Evolutionary conservation across 2,113 vertebrate genomes (phyloP), one percentile per base, ranked within the genome.

Genomic region (Solea solea): DNA sequence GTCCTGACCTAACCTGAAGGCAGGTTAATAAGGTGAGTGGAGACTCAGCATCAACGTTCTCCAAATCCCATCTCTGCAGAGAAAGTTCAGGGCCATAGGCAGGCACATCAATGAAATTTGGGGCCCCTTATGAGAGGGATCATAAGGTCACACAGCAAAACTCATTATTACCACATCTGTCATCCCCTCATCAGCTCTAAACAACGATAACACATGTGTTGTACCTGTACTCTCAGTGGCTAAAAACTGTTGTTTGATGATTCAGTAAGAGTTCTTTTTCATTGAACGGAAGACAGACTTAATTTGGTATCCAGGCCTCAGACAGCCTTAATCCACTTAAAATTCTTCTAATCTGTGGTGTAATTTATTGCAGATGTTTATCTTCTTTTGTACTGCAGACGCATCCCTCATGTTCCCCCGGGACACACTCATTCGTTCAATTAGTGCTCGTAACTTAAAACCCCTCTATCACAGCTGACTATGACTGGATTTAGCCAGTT

Each of bases 81-180:
- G 53, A 71, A 34, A 25, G 54, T 15, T 53, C 54, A 66, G 62
- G 50, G 63, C 59, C 57, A 66, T 39, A 69, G 72, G 72, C 72
- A 70, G 76, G 46, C 65, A 46, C 28, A 3, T 27, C 3, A 14
- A 28, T 64, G 65, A 73, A 8, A 42, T 53, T 42, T 1, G 48
- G 70, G 58, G 58, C 59, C 79, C 59, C 67, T 78, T 56, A 68
- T 21, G 6, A 84, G 82, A 81, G 72, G 68, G 67, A 63, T 78
- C 73, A 65, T 14, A 53, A 44, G 74, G 75, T 81, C 72, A 75
- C 40, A 80, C 21, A 45, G 57, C 71, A 82, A 73, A 46, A 64
- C 66, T 61, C 42, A 59, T 61, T 81, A 85, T 75, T 83, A 51
- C 63, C 72, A 75, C 62, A 76, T 34, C 34, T 34, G 34, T 34